These are phyloP conservation scores for Yoshiicerus persimilis DNA, from an alignment of 1,140 invertebrate genomes.

Conservation along the genomic window DNA sequence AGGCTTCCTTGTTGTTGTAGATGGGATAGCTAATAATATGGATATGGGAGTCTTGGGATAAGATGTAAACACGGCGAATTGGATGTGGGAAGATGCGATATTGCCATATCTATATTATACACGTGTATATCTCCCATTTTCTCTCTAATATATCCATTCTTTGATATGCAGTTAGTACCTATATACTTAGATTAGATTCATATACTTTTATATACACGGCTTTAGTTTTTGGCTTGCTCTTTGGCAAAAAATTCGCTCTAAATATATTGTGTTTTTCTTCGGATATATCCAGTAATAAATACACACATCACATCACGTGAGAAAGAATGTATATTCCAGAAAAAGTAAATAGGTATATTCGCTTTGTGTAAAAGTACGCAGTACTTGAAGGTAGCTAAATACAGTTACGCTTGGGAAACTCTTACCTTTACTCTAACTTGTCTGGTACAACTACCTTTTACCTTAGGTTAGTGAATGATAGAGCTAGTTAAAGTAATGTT, in stretches of 20 bases:
- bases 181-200: too few species aligned
- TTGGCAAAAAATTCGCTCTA: not conserved
- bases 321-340: not conserved
- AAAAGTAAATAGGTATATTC: not conserved
- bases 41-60: slow-evolving; percentile 10
- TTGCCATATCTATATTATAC: not conserved
- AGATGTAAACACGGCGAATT: not conserved
- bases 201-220: too few species aligned
- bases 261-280: not conserved
- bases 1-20: not conserved
- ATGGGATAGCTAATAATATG: not conserved
- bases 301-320: not conserved
- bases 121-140: not conserved
- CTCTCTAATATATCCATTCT: not conserved
- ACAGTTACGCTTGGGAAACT: not conserved
- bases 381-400: not conserved
- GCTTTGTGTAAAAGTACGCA: too few species aligned
- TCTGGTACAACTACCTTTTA: not conserved
- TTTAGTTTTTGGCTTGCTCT: too few species aligned
- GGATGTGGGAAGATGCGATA: not conserved
- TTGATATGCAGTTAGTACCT: not conserved
- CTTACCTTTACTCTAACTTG: not conserved
- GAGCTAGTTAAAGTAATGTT: not conserved
- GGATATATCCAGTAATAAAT: not conserved
- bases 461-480: not conserved